Percentiles rank a stretch among this genome's conserved stretches.
These are phyloP conservation scores for Leptosomus discolor DNA, from an alignment of 2,113 vertebrate genomes.

Conservation along the genomic window DNA sequence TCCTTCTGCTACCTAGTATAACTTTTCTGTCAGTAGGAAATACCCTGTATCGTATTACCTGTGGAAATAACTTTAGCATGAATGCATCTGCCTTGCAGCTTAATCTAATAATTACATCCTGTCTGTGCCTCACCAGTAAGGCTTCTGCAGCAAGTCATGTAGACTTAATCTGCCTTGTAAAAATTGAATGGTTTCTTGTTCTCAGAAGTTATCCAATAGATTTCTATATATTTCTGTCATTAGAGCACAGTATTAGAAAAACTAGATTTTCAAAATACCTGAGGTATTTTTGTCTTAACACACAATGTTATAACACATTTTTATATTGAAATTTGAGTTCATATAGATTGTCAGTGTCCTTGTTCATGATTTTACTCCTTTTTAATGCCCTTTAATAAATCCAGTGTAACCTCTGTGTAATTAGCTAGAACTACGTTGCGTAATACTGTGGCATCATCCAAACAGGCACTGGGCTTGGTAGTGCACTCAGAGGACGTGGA, in stretches of 20 bases:
- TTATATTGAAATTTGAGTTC: not conserved
- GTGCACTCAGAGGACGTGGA: rapidly evolving
- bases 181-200: not conserved
- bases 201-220: not conserved
- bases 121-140: not conserved
- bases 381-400: not conserved
- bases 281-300: not conserved
- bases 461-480: not conserved
- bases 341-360: not conserved
- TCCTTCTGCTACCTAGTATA: not conserved
- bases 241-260: not conserved
- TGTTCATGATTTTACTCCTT: not conserved
- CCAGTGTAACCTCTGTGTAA: not conserved
- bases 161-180: not conserved
- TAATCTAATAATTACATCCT: not conserved
- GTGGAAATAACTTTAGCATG: not conserved
- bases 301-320: not conserved
- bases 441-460: not conserved
- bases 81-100: not conserved
- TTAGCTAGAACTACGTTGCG: not conserved
- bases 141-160: not conserved
- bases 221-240: not conserved
- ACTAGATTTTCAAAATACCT: not conserved
- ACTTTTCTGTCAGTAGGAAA: not conserved
- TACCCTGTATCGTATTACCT: not conserved